These are phyloP conservation scores for Oscheius onirici DNA, from an alignment of 2,888 invertebrate genomes.

Conservation along the genomic window DNA sequence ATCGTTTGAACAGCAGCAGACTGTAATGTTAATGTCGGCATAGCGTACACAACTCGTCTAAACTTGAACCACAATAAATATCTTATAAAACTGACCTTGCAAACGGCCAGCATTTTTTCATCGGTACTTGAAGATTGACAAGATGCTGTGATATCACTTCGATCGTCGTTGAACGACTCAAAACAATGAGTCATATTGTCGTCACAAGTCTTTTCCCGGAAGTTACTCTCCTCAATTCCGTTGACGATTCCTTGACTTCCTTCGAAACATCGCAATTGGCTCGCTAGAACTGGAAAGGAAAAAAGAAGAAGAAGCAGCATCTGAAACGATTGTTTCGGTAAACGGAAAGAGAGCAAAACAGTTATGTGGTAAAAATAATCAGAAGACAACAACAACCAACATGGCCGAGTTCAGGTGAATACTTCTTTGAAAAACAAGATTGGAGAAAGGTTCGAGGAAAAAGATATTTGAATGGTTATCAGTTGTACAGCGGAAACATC, in stretches of 20 bases:
- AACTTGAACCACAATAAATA: neutral
- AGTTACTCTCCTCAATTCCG: conserved; percentile 17
- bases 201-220: conserved; percentile 23
- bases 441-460: neutral
- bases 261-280: conserved; percentile 8
- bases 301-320: conserved; percentile 10
- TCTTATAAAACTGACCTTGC: conserved; percentile 1
- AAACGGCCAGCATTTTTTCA: conserved; percentile 15
- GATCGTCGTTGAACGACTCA: conserved; percentile 20
- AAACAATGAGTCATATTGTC: conserved; percentile 18
- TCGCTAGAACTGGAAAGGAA: neutral
- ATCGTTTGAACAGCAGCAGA: conserved; percentile 14
- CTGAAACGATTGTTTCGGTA: neutral
- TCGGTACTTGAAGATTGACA: conserved; percentile 23
- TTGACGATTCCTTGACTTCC: conserved; percentile 19
- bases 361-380: neutral
- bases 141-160: conserved; percentile 11
- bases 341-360: conserved; percentile 26
- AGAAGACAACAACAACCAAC: neutral
- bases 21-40: conserved; percentile 18
- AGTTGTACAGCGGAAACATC: conserved; percentile 1
- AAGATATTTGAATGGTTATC: neutral
- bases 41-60: conserved; percentile 17
- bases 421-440: too few species aligned
- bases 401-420: too few species aligned